Base-by-base conservation (phyloP, 2,113 vertebrate genomes). In the Melanotaenia duboulayi region DNA sequence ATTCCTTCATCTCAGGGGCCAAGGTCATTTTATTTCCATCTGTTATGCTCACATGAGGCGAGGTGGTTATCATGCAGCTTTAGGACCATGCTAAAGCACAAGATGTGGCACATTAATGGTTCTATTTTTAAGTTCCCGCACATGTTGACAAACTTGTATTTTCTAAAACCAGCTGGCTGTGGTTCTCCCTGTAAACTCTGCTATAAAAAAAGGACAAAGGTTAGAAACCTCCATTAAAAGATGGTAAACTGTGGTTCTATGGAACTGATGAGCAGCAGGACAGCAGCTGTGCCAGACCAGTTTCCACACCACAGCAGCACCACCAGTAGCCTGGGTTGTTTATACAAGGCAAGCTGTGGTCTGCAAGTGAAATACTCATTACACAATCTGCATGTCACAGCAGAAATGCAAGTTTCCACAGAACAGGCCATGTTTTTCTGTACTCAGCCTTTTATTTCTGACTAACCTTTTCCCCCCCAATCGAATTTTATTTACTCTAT, bases 291-390 rank as follows among this genome's bases (percentile, higher is more conserved):
- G 19, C 13, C 24, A 58, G 44, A 23, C 42, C 66, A 59, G 50
- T 70, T 49, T 49, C 42, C 66, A 69, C 52, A 68, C 39, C 65
- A 68, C 57, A 57, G 48, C 40, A 57, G 23, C n/a, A 56, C 39
- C 19, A 57, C 11, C 55, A 39, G 7, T 25, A 23, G 54, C 55
- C 11, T 24, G 55, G 25, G 49, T 12, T 48, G 25, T 39, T 55
- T 24, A 46, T n/a, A 46, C 54, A 57, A 46, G 52, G 54, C 35
- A 57, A 51, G 37, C 22, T 56, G 51, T 11, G 65, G 32, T 58
- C 28, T 28, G 24, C 16, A 37, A 14, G n/a, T 28, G 19, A 49
- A 7, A 69, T 65, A 35, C 61, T 32, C 28, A 14, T 4, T 14
- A 7, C 24, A 22, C 48, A 13, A 24, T 39, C 32, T 65, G 63